Evolutionary conservation across 2,888 invertebrate species (phyloP), one percentile per base, ranked within the genome.

Genomic region (Iselma pallidipennis): DNA sequence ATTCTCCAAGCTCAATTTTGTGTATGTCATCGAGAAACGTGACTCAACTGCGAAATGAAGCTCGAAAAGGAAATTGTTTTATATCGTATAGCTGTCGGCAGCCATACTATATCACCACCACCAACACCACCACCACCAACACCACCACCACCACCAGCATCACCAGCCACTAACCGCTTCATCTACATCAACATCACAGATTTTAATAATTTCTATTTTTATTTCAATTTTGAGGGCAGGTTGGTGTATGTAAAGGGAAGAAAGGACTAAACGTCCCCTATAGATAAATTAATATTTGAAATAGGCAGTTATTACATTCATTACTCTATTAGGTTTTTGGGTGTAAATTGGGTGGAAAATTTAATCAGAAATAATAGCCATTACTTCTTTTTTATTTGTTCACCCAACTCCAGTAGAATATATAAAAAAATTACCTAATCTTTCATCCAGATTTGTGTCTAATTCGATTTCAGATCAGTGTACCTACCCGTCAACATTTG

Each of bases 21-120:
- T 78, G 75, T 76, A 79, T 78, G 80, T 80, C 80, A 80, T 78
- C 78, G 77, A 77, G 76, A 74, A 78, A 80, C 81, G 81, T 80
- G 81, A 80, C 78, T 78, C 77, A 77, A 80, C 77, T 80, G 66
- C 70, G 75, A 79, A 45, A 80, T 76, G 74, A 70, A 68, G 67
- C 71, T 71, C 71, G 63, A 74, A 45, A 73, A 76, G 78, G 77
- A 80, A 80, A 80, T 80, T 80, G 80, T 80, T 80, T 80, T 79
- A 79, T 45, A 45, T n/a, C 4, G 10, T 45, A 45, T 76, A 74
- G 74, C 77, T 71, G 74, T 71, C 71, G 76, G 74, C 74, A 69
- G 76, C 77, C 77, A 76, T 73, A 68, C 65, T 71, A 62, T 64
- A 61, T 53, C 45, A 45, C 12, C 37, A 37, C n/a, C 31, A 33